Percentiles rank a stretch among this genome's conserved stretches.
These are phyloP conservation scores for Spatula versicolor DNA, from an alignment of 2,797 vertebrate genomes.

Conservation along the genomic window DNA sequence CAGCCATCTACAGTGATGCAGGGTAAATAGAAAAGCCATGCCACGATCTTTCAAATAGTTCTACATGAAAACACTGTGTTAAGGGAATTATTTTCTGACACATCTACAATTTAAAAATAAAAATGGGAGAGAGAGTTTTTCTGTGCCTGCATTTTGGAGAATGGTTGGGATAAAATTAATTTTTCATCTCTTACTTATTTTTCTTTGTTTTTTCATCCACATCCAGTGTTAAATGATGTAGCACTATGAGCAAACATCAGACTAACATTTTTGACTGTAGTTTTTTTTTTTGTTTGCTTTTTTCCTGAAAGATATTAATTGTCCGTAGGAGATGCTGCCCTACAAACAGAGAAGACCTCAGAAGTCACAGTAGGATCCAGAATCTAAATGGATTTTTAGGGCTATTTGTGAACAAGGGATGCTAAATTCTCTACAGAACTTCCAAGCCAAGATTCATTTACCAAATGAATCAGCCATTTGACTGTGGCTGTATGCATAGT, in stretches of 20 bases:
- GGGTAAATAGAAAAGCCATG: constrained; percentile 2
- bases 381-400: background rate
- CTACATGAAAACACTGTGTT: background rate
- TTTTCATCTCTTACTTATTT: background rate
- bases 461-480: background rate
- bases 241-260: background rate
- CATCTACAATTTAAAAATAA: background rate
- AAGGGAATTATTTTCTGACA: background rate
- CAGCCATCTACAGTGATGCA: background rate
- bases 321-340: background rate
- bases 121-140: background rate
- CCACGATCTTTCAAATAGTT: constrained; percentile 1
- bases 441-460: background rate
- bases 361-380: background rate
- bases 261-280: background rate
- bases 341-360: background rate
- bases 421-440: background rate
- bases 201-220: background rate
- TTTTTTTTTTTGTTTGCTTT: background rate
- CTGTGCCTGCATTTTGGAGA: background rate
- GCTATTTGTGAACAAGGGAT: background rate
- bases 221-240: background rate
- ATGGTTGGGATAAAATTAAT: background rate
- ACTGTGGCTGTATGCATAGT: background rate
- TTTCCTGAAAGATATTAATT: background rate